These are phyloP conservation scores for Phyllostomus discolor DNA, from an alignment of 2,113 vertebrate genomes.

Conservation along the genomic window DNA sequence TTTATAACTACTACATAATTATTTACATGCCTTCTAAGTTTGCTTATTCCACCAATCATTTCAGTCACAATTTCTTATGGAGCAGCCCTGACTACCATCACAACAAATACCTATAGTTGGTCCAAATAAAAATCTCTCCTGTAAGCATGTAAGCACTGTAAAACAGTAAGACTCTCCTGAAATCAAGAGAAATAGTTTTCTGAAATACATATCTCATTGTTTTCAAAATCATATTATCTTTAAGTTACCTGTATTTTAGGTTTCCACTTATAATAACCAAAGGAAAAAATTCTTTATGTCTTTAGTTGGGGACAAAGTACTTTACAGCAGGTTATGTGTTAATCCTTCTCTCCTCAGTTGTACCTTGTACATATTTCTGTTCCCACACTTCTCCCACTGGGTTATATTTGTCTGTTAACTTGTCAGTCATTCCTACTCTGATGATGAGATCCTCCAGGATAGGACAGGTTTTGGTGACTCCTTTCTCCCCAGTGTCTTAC, in stretches of 20 bases:
- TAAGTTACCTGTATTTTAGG: conserved; percentile 70
- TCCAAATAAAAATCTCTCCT: conserved; percentile 43
- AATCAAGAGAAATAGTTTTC: conserved; percentile 63
- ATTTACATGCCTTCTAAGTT: background rate
- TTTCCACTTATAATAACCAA: conserved; percentile 69
- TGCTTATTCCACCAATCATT: background rate
- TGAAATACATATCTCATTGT: conserved; percentile 65
- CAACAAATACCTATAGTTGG: background rate
- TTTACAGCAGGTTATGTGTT: conserved; percentile 52
- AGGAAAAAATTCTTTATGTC: conserved; percentile 36
- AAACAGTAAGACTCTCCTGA: conserved; percentile 25
- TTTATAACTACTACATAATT: conserved; percentile 7
- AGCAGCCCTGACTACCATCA: background rate
- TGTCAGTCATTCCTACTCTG: conserved; percentile 24
- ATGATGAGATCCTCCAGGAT: background rate
- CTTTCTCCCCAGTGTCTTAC: background rate
- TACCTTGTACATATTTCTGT: conserved; percentile 42
- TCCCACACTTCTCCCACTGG: conserved; percentile 18
- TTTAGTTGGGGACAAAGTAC: conserved; percentile 47
- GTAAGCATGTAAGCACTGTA: background rate
- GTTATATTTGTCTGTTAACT: conserved; percentile 41
- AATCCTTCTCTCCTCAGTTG: conserved; percentile 49
- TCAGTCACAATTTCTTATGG: background rate
- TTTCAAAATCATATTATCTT: conserved; percentile 59
- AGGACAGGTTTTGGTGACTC: conserved; percentile 24